Evolutionary conservation across 2,113 vertebrate genomes (phyloP).

Genomic region (Rana temporaria): DNA sequence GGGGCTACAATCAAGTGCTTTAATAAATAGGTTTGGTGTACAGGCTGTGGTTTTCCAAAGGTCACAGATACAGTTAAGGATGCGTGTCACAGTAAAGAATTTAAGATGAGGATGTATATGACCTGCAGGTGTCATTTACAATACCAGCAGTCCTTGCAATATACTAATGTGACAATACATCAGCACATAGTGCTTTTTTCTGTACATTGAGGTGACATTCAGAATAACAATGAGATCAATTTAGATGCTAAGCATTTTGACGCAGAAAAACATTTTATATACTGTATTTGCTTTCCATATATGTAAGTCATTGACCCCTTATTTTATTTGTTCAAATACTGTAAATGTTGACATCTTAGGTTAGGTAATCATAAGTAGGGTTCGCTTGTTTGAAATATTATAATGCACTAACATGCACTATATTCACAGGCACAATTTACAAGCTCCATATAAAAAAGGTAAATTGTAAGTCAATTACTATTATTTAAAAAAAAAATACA

Average conservation of each 20-base stretch:
- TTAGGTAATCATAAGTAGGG: too few species aligned
- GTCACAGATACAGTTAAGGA: constrained; percentile 25
- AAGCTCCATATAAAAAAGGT: too few species aligned
- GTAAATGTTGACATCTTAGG: too few species aligned
- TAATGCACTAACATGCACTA: too few species aligned
- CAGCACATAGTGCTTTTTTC: constrained; percentile 29
- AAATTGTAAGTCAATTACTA: too few species aligned
- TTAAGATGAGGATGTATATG: constrained; percentile 41
- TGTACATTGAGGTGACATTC: constrained; percentile 44
- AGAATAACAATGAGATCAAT: constrained; percentile 45
- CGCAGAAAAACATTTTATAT: neutral
- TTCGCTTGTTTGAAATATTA: too few species aligned
- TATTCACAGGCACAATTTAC: too few species aligned
- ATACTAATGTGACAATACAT: constrained; percentile 53
- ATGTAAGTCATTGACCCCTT: too few species aligned
- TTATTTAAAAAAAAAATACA: too few species aligned
- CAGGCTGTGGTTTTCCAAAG: constrained; percentile 44
- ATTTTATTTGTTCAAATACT: too few species aligned
- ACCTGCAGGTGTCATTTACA: constrained; percentile 55
- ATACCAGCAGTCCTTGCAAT: constrained; percentile 39
- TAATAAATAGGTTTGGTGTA: constrained; percentile 30
- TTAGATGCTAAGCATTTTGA: neutral
- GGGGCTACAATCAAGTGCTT: constrained; percentile 37
- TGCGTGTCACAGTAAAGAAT: constrained; percentile 42
- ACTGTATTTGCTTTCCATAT: neutral